Evolutionary conservation across 2,888 invertebrate genomes (phyloP).

Genomic region (Suillia variegata): DNA sequence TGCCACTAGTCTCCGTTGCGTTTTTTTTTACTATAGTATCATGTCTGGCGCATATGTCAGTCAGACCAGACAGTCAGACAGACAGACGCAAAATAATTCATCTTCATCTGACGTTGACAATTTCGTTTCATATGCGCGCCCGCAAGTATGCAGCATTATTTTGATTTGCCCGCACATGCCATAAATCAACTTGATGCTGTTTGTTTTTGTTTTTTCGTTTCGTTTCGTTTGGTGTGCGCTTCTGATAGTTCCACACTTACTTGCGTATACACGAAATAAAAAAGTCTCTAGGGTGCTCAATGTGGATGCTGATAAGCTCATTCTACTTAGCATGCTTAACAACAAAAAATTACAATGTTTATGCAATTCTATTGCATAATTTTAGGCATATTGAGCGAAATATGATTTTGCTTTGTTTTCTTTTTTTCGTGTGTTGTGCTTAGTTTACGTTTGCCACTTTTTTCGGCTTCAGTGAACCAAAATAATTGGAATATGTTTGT

Average conservation of each 20-base stretch:
- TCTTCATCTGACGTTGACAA: not conserved
- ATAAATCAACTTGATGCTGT: not conserved
- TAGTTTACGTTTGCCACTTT: conserved; percentile 29
- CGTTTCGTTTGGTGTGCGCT: not conserved
- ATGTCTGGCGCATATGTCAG: not conserved
- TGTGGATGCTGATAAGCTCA: conserved; percentile 37
- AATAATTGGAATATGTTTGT: conserved; percentile 41
- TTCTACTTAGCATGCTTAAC: too few relatives aligned
- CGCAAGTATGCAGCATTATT: conserved; percentile 5
- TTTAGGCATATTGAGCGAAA: conserved; percentile 37
- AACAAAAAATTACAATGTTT: not conserved
- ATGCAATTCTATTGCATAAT: conserved; percentile 10
- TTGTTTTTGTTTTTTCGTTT: too few relatives aligned
- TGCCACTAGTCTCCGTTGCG: not conserved
- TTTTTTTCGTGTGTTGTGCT: not conserved
- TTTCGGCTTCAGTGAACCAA: conserved; percentile 45
- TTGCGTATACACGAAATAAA: not conserved
- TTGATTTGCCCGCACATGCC: not conserved
- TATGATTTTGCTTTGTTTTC: too few relatives aligned
- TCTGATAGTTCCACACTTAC: not conserved
- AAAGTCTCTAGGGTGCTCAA: conserved; percentile 7
- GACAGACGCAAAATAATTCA: not conserved
- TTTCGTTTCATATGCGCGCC: not conserved
- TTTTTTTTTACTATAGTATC: too few relatives aligned
- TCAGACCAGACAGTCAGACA: too few relatives aligned